Conservation (phyloP, 2,797 vertebrate species). For the Glossophaga mutica region DNA sequence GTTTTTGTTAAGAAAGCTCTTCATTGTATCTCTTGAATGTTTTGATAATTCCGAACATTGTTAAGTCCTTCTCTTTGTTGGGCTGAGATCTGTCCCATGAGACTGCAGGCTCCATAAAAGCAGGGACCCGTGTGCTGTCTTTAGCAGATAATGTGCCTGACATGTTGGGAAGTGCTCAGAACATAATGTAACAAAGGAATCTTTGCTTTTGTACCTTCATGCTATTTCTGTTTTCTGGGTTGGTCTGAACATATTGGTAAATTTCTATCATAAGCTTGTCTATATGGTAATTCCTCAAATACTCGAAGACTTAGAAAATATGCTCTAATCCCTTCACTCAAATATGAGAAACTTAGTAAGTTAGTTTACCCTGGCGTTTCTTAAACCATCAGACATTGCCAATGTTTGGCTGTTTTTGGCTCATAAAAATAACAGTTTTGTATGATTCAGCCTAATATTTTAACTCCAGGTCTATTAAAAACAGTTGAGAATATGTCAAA, state of each 20-base stretch:
- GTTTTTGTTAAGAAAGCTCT: neutral
- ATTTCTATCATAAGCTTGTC: neutral
- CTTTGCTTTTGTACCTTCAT: neutral
- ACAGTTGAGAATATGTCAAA: neutral
- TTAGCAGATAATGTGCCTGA: neutral
- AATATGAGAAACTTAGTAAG: neutral
- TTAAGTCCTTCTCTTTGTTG: neutral
- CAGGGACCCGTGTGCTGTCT: neutral
- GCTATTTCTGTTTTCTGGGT: neutral
- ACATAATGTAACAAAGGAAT: neutral
- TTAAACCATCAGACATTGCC: neutral
- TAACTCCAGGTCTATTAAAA: neutral
- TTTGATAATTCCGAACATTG: neutral
- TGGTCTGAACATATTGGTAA: neutral
- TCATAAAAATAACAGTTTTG: neutral
- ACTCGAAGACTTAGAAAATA: conserved; percentile 4
- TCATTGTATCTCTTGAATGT: neutral
- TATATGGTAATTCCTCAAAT: neutral
- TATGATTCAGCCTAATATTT: conserved; percentile 4
- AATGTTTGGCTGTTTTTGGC: neutral
- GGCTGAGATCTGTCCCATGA: neutral
- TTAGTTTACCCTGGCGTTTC: neutral
- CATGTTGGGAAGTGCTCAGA: neutral
- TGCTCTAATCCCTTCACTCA: neutral
- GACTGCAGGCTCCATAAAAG: neutral